Evolutionary conservation across 2,113 vertebrate species (phyloP).

Genomic region (Istiophorus platypterus): DNA sequence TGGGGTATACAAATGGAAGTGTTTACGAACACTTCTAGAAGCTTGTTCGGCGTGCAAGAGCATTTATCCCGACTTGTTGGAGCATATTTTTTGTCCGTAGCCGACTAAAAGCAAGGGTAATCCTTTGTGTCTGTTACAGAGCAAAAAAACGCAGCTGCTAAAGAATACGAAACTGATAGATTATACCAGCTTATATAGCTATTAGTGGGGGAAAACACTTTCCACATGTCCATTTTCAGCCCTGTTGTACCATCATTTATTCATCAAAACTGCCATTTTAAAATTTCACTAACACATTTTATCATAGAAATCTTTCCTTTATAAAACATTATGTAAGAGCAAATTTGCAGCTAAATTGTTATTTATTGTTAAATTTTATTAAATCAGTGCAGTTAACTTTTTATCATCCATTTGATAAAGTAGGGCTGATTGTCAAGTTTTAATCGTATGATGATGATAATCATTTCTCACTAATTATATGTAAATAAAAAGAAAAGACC

Average conservation of each 20-base stretch:
- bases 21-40: constrained; percentile 30
- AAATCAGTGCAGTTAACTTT: neutral
- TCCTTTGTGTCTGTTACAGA: constrained; percentile 6
- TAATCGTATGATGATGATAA: too few species aligned
- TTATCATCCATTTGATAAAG: neutral
- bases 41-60: neutral
- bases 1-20: constrained; percentile 35
- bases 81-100: constrained; percentile 3
- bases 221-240: constrained; percentile 65
- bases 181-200: constrained; percentile 58
- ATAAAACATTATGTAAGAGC: neutral
- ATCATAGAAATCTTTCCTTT: neutral
- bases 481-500: neutral
- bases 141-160: constrained; percentile 16
- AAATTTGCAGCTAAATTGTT: neutral
- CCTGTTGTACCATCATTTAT: constrained; percentile 65
- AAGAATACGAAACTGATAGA: constrained; percentile 58
- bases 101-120: neutral
- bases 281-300: too few species aligned
- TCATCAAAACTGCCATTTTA: too few species aligned
- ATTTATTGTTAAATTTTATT: neutral
- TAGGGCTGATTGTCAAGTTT: too few species aligned
- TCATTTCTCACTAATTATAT: neutral
- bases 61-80: constrained; percentile 2
- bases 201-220: constrained; percentile 64